phyloP scores from a whole-genome alignment of 2,888 invertebrate species.

The Drosophila differens region DNA sequence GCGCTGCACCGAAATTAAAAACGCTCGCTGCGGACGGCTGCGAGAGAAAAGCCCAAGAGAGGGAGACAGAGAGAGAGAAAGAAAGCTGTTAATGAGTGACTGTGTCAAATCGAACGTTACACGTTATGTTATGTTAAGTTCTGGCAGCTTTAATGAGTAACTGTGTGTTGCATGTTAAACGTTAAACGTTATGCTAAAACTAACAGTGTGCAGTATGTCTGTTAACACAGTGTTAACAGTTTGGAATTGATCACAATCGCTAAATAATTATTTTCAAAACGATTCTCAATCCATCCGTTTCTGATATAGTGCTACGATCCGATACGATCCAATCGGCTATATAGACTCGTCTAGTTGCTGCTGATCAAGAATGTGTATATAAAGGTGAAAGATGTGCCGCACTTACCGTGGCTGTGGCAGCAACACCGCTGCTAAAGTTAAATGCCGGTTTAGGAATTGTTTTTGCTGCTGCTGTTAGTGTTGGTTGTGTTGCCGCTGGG shows the following conservation, averaged over 20 bases:
- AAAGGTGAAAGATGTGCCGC: background rate
- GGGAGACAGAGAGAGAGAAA: background rate
- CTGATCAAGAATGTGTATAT: background rate
- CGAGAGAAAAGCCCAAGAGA: background rate
- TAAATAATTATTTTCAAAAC: background rate
- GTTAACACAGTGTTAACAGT: background rate
- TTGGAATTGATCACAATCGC: background rate
- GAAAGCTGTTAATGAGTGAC: background rate
- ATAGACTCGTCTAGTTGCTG: background rate
- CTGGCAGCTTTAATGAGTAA: background rate
- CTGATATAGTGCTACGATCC: background rate
- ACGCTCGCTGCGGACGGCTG: slow-evolving; percentile 27
- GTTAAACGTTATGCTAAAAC: background rate
- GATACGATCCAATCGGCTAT: background rate
- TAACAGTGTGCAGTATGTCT: background rate
- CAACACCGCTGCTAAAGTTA: slow-evolving; percentile 71
- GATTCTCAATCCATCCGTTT: background rate
- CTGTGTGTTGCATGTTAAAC: background rate
- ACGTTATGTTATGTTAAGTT: background rate
- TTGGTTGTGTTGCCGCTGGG: slow-evolving; percentile 10
- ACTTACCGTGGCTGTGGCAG: slow-evolving; percentile 51
- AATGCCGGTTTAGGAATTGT: slow-evolving; percentile 72
- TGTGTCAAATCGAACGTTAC: background rate
- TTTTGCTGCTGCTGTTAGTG: slow-evolving; percentile 21
- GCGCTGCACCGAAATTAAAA: slow-evolving; percentile 42